These are phyloP conservation scores for Nesidiocoris tenuis DNA, from an alignment of 2,888 invertebrate species.

Conservation along the genomic window DNA sequence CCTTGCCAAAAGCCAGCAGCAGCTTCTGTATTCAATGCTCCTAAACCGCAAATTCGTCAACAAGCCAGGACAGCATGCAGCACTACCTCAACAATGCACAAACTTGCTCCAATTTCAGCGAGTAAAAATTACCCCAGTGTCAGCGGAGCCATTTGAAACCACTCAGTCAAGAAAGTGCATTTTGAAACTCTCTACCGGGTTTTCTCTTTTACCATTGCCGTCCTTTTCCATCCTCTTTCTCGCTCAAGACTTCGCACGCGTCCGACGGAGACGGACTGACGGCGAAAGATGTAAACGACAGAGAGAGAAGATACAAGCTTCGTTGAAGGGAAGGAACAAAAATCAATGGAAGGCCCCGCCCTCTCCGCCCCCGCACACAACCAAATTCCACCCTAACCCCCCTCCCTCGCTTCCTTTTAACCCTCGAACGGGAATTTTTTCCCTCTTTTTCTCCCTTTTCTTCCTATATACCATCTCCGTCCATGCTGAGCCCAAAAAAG, in stretches of 20 bases:
- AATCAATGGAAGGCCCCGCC: conserved; percentile 47
- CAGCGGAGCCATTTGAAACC: neutral
- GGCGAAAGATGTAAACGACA: neutral
- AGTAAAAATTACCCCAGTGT: neutral
- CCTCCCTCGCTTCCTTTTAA: neutral
- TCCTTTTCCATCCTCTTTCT: neutral
- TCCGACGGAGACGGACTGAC: neutral
- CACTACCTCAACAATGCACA: neutral
- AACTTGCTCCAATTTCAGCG: neutral
- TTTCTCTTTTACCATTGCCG: neutral
- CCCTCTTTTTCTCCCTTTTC: conserved; percentile 4
- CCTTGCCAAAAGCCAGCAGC: too few relatives aligned
- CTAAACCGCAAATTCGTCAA: too few relatives aligned
- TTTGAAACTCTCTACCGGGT: neutral
- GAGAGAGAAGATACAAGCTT: neutral
- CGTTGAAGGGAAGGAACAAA: conserved; percentile 26
- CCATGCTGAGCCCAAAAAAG: conserved; percentile 4
- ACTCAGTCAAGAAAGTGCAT: neutral
- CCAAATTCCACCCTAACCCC: conserved; percentile 16
- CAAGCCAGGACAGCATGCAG: too few relatives aligned
- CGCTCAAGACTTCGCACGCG: neutral
- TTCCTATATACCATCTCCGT: conserved; percentile 18
- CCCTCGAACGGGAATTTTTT: conserved; percentile 6
- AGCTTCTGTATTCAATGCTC: too few relatives aligned
- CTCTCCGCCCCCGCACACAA: conserved; percentile 22